These are phyloP conservation scores for Goniozus legneri DNA, from an alignment of 1,140 invertebrate genomes.

Conservation along the genomic window DNA sequence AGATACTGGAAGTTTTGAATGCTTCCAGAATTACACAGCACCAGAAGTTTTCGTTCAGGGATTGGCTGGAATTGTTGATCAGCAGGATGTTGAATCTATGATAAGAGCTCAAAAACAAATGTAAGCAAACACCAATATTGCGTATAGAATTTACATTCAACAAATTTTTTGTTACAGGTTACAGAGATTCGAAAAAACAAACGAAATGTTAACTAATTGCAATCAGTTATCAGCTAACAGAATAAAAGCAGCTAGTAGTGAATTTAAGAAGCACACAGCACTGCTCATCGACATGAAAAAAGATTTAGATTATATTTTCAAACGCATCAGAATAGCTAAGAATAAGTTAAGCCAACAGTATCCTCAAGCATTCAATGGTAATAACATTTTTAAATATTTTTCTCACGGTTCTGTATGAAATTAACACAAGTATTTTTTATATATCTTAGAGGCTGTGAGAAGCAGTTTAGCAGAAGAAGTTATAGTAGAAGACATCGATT, in stretches of 20 bases:
- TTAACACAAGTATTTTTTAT: constrained; percentile 8
- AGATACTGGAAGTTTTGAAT: constrained; percentile 70
- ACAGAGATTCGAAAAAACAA: constrained; percentile 93
- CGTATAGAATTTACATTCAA: too few relatives aligned
- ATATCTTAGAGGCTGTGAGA: constrained; percentile 58
- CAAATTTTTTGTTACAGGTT: constrained; percentile 65
- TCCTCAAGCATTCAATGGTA: constrained; percentile 76
- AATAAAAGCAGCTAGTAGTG: constrained; percentile 73
- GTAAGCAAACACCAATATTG: constrained; percentile 55
- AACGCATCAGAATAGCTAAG: constrained; percentile 73
- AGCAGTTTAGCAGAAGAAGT: constrained; percentile 63
- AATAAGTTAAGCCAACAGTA: constrained; percentile 80
- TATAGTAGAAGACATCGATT: constrained; percentile 43
- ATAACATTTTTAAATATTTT: background rate
- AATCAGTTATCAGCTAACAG: constrained; percentile 81
- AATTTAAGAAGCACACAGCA: constrained; percentile 87
- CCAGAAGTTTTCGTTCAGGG: constrained; percentile 89
- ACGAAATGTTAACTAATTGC: constrained; percentile 95
- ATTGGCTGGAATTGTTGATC: constrained; percentile 84
- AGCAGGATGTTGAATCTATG: constrained; percentile 85
- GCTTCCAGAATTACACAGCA: constrained; percentile 85
- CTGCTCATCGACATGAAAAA: constrained; percentile 75
- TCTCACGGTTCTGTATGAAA: background rate
- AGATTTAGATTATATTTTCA: constrained; percentile 75
- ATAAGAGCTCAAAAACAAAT: constrained; percentile 91